phyloP scores from a whole-genome alignment of 2,113 vertebrate species.

The Epinephelus fuscoguttatus region DNA sequence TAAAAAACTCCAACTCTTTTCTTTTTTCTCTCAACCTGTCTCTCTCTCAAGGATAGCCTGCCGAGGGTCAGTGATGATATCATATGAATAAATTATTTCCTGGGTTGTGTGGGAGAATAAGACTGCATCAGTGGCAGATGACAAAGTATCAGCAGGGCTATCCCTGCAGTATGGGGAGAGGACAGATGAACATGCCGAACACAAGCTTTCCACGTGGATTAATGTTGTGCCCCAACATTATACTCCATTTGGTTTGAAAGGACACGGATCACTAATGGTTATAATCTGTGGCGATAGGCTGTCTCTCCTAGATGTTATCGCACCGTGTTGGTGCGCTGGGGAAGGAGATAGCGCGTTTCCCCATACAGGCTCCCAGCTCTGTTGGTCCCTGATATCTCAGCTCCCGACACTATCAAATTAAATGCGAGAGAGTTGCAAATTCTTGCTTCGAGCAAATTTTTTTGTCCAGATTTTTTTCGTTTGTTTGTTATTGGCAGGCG shows the following conservation, averaged over 20 bases:
- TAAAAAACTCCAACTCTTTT: not conserved
- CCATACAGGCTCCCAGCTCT: conserved; percentile 38
- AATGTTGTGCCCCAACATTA: conserved; percentile 66
- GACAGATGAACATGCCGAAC: conserved; percentile 36
- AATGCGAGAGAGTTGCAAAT: not conserved
- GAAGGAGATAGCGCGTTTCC: conserved; percentile 70
- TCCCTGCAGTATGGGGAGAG: conserved; percentile 33
- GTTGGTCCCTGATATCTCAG: conserved; percentile 48
- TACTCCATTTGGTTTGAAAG: conserved; percentile 71
- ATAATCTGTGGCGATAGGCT: conserved; percentile 71
- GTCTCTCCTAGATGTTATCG: conserved; percentile 73
- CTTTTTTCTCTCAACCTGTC: not conserved
- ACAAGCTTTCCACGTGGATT: conserved; percentile 56
- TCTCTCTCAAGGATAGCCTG: not conserved
- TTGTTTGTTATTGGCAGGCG: not conserved
- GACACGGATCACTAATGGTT: conserved; percentile 78
- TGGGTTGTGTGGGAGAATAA: conserved; percentile 23
- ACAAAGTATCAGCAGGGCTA: conserved; percentile 51
- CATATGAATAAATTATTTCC: conserved; percentile 47
- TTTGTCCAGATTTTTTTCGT: not conserved
- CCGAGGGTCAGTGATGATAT: conserved; percentile 37
- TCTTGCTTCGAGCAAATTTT: not conserved
- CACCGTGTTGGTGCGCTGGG: conserved; percentile 61
- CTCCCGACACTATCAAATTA: not conserved
- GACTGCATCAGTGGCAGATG: conserved; percentile 56